Evolutionary conservation across 1,140 invertebrate genomes (phyloP).

Genomic region (Trichonephila clavata): DNA sequence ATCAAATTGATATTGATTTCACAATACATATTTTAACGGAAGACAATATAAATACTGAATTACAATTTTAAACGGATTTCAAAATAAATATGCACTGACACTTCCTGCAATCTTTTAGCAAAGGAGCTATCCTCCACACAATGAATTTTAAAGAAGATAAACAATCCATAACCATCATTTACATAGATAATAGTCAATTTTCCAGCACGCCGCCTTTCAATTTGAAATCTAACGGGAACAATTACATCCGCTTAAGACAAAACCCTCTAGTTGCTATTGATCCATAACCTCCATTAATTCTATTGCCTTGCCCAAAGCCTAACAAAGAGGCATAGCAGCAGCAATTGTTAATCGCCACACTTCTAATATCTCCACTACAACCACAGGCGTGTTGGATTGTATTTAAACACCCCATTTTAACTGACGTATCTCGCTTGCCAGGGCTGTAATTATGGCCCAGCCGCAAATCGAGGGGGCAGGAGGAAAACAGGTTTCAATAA

Average conservation of each 20-base stretch:
- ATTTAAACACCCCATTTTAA: conserved; percentile 34
- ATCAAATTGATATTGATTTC: too few species aligned
- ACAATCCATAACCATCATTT: conserved; percentile 8
- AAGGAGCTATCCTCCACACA: background rate
- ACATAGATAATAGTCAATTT: background rate
- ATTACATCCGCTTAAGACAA: conserved; percentile 15
- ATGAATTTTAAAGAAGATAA: background rate
- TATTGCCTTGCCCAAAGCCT: background rate
- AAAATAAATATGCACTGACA: background rate
- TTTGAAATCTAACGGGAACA: background rate
- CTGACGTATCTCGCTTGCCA: conserved; percentile 11
- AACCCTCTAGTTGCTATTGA: background rate
- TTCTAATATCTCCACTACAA: background rate
- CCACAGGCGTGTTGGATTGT: background rate
- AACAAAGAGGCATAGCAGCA: background rate
- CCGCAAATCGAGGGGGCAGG: conserved; percentile 51
- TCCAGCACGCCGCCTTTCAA: background rate
- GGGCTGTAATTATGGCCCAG: conserved; percentile 12
- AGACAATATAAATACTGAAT: too few species aligned
- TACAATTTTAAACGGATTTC: too few species aligned
- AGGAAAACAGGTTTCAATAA: conserved; percentile 48
- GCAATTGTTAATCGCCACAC: background rate
- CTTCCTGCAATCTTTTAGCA: background rate
- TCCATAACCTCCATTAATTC: conserved; percentile 37
- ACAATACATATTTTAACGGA: too few species aligned